Evolutionary conservation across 2,113 vertebrate species (phyloP).

Genomic region (Polypterus senegalus): DNA sequence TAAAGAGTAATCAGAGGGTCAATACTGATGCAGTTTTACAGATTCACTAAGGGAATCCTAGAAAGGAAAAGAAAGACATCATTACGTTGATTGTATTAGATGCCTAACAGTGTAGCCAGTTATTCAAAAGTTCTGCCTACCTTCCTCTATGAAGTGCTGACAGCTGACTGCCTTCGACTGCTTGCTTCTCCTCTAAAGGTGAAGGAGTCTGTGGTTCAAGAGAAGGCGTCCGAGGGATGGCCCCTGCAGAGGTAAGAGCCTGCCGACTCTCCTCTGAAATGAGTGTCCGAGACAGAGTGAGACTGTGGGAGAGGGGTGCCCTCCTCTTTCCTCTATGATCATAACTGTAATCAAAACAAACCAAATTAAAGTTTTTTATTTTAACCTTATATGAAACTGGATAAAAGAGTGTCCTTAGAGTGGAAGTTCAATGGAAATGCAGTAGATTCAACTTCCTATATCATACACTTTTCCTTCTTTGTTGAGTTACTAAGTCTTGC

Average conservation of each 20-base stretch:
- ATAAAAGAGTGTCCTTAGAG: slow-evolving; percentile 7
- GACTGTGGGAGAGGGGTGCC: slow-evolving; percentile 47
- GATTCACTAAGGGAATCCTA: too few relatives aligned
- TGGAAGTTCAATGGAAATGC: slow-evolving; percentile 30
- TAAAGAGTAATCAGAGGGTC: too few relatives aligned
- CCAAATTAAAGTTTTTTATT: slow-evolving; percentile 5
- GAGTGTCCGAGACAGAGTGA: slow-evolving; percentile 48
- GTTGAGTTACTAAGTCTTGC: too few relatives aligned
- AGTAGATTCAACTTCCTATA: slow-evolving; percentile 33
- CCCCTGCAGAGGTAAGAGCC: slow-evolving; percentile 27
- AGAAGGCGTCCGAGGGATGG: slow-evolving; percentile 47
- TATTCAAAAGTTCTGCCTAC: too few relatives aligned
- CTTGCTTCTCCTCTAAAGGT: too few relatives aligned
- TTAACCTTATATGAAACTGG: slow-evolving; percentile 8
- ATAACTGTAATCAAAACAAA: slow-evolving; percentile 40
- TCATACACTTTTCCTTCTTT: slow-evolving; percentile 29
- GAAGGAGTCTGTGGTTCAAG: slow-evolving; percentile 28
- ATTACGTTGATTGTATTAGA: too few relatives aligned
- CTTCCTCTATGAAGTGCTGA: too few relatives aligned
- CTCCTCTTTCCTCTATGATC: slow-evolving; percentile 58
- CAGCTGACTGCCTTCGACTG: too few relatives aligned
- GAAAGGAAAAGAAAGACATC: too few relatives aligned
- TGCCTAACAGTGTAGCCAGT: too few relatives aligned
- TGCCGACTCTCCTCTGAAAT: slow-evolving; percentile 59
- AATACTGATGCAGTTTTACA: too few relatives aligned